A percentile compares a stretch with the other conserved stretches of the same genome.
phyloP scores from a whole-genome alignment of 2,797 vertebrate genomes.

The Coccyzus lansbergi region DNA sequence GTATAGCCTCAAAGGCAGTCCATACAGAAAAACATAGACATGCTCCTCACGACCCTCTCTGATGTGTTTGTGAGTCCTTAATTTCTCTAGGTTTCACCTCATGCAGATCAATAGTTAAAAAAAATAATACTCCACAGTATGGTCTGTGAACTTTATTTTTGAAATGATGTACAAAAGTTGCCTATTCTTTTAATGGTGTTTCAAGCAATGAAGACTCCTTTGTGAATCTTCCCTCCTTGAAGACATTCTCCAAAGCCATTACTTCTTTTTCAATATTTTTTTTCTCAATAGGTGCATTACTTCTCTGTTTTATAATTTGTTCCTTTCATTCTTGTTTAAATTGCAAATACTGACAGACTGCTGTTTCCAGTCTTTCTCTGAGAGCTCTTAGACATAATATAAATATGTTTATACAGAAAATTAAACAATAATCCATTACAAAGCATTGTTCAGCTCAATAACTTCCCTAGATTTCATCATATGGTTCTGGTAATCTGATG shows the following conservation, averaged over 20 bases:
- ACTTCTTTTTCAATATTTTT: not conserved
- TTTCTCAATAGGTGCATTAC: not conserved
- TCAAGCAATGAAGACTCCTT: not conserved
- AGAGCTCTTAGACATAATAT: not conserved
- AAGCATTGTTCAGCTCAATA: not conserved
- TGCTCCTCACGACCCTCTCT: not conserved
- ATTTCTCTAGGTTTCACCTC: not conserved
- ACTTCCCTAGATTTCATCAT: not conserved
- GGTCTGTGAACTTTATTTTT: not conserved
- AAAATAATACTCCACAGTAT: not conserved
- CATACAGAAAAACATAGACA: not conserved
- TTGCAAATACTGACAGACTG: not conserved
- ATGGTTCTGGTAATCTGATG: conserved; percentile 9
- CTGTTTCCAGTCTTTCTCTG: not conserved
- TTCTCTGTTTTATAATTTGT: not conserved
- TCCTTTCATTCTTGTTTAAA: not conserved
- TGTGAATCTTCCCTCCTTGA: not conserved
- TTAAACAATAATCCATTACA: not conserved
- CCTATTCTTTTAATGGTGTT: not conserved
- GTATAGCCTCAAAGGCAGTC: not conserved
- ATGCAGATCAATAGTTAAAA: not conserved
- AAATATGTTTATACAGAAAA: conserved; percentile 9
- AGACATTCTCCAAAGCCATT: not conserved
- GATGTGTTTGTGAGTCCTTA: not conserved
- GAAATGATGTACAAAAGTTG: not conserved